Percentiles rank a stretch among this genome's conserved stretches.
Conservation (phyloP, 2,888 invertebrate genomes). For the Cheiracanthium punctorium region DNA sequence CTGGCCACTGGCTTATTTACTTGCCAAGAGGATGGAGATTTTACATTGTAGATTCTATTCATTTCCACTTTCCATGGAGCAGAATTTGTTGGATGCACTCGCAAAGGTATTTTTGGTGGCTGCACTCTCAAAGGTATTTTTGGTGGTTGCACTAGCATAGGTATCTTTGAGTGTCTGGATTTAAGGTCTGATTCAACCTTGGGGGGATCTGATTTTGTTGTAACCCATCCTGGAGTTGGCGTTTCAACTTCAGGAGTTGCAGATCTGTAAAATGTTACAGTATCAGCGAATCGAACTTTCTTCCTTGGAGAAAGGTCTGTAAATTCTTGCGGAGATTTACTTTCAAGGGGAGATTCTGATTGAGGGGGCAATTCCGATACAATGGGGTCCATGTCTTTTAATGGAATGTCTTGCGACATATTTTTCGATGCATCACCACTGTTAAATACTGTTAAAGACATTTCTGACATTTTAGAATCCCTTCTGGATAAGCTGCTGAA, state of each 20-base stretch:
- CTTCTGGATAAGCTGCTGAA: constrained; percentile 9
- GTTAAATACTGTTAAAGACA: constrained; percentile 17
- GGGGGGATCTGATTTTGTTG: background rate
- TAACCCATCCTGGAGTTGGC: constrained; percentile 44
- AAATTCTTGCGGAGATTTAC: background rate
- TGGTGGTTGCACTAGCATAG: constrained; percentile 7
- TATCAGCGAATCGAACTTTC: constrained; percentile 56
- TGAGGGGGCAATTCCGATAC: background rate
- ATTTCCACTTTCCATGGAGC: constrained; percentile 45
- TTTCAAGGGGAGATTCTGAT: background rate
- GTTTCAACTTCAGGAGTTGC: constrained; percentile 24
- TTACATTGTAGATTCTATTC: background rate
- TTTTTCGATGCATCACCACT: background rate
- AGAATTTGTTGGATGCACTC: background rate
- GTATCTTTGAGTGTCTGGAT: constrained; percentile 38
- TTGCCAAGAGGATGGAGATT: background rate
- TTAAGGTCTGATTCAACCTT: background rate
- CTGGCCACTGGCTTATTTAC: too few species aligned
- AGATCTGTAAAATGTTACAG: constrained; percentile 47
- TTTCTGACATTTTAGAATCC: constrained; percentile 41
- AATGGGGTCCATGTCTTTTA: constrained; percentile 17
- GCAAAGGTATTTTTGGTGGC: too few species aligned
- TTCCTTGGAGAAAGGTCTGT: constrained; percentile 25
- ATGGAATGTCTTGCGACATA: constrained; percentile 23
- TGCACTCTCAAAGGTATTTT: too few species aligned